Evolutionary conservation across 2,113 vertebrate species (phyloP).

Genomic region (Elephas maximus): DNA sequence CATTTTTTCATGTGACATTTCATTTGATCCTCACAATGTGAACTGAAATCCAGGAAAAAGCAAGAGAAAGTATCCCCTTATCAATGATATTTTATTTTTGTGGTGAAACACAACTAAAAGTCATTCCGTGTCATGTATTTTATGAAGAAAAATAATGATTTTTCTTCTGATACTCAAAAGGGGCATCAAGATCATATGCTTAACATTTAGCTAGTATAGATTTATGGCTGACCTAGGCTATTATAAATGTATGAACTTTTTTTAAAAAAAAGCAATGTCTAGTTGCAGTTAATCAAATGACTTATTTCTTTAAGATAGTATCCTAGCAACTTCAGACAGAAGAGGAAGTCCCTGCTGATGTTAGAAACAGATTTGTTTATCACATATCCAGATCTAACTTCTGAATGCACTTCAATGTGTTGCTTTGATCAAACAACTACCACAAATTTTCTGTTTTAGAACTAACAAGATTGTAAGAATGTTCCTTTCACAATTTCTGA

Average conservation of each 20-base stretch:
- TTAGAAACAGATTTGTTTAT: constrained; percentile 81
- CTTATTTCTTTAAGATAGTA: constrained; percentile 89
- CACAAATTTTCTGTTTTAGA: constrained; percentile 64
- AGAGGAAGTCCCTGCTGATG: constrained; percentile 83
- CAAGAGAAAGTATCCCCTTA: not conserved
- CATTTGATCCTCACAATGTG: not conserved
- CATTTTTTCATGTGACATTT: constrained; percentile 43
- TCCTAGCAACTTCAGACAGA: constrained; percentile 87
- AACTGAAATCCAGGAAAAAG: constrained; percentile 46
- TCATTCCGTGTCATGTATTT: constrained; percentile 33
- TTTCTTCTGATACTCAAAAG: constrained; percentile 83
- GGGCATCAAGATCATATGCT: constrained; percentile 78
- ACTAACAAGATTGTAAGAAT: constrained; percentile 67
- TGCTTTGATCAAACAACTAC: constrained; percentile 78
- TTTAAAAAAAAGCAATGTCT: constrained; percentile 79
- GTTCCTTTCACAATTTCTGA: constrained; percentile 56
- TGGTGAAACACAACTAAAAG: constrained; percentile 67
- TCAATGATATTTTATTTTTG: constrained; percentile 44
- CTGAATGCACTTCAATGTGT: constrained; percentile 79
- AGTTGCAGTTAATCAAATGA: constrained; percentile 90
- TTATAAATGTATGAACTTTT: constrained; percentile 87
- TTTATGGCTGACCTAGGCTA: constrained; percentile 79
- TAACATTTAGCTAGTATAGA: constrained; percentile 86
- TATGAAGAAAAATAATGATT: constrained; percentile 81
- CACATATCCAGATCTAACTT: constrained; percentile 81